These are phyloP conservation scores for Bucorvus abyssinicus DNA, from an alignment of 2,797 vertebrate species.

Conservation along the genomic window DNA sequence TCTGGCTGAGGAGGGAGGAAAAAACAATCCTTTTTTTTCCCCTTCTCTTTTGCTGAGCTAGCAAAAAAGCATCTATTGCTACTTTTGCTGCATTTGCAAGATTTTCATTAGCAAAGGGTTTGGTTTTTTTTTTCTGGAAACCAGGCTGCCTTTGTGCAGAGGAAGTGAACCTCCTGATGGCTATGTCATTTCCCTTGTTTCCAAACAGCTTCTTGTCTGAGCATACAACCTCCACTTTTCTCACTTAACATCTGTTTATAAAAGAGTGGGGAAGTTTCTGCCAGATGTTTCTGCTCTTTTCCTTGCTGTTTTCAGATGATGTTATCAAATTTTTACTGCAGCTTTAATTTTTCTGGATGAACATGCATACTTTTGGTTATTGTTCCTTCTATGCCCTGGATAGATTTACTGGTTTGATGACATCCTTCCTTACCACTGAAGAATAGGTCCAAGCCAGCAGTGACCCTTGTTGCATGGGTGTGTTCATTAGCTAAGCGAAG, in stretches of 20 bases:
- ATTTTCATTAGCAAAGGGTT: conserved; percentile 9
- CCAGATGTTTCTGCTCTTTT: background rate
- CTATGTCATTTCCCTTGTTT: conserved; percentile 59
- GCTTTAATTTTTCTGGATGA: background rate
- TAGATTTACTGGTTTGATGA: background rate
- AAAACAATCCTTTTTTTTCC: accelerated
- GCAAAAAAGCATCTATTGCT: background rate
- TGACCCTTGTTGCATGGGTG: background rate
- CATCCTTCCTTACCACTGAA: background rate
- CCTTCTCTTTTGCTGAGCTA: background rate
- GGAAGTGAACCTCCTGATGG: conserved; percentile 63
- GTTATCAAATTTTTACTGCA: background rate
- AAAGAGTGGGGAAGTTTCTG: background rate
- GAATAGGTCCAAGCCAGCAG: background rate
- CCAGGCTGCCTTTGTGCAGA: conserved; percentile 11
- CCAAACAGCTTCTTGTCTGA: conserved; percentile 8
- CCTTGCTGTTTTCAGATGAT: background rate
- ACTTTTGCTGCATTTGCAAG: conserved; percentile 13
- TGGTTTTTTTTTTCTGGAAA: conserved; percentile 22
- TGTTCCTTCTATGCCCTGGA: background rate
- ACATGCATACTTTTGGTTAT: background rate
- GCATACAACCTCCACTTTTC: background rate
- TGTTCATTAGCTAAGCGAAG: background rate
- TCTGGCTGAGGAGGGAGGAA: background rate
- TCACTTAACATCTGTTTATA: background rate